Base-by-base conservation (phyloP, 2,888 invertebrate species). In the Lydus trimaculatus region DNA sequence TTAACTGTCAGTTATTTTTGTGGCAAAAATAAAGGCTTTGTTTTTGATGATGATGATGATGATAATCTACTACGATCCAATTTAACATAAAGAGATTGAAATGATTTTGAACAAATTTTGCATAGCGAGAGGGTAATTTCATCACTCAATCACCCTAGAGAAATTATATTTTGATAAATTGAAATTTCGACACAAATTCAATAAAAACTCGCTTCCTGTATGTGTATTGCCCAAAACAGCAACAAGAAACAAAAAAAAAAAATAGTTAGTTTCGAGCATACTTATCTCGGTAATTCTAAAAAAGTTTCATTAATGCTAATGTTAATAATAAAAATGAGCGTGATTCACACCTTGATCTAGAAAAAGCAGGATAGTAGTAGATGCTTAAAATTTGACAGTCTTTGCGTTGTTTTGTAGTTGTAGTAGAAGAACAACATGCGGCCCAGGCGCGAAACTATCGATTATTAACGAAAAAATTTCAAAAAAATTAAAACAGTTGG, bases 381-480 rank as follows among this genome's bases (percentile, higher is more conserved):
- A 17, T 17, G 64, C 25, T 61, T 56, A 58, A 64, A 64, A 61
- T 48, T 64, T 43, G 66, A 15, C 33, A 15, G 61, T 20, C 61
- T 33, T 52, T 20, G 2, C 48, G 52, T 23, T 23, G 52, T 52
- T 23, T 11, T 52, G 1, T 61, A 25, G n/a, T 58, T n/a, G n/a
- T n/a, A n/a, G 25, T 31, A 11, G 65, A 58, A 62, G 62, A 61
- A 56, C 61, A 48, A 31, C 31, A 39, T 64, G 58, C 62, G 33
- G 64, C 36, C 52, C 65, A 64, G 63, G 67, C 67, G 64, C 64
- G 64, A 61, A 67, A 67, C 61, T 69, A 65, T 69, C 52, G 65
- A 69, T 69, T 58, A 65, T 59, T 28, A 59, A n/a, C n/a, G n/a
- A n/a, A n/a, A n/a, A n/a, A n/a, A n/a, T n/a, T n/a, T n/a, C n/a